Percentiles rank a stretch among this genome's conserved stretches.
Evolutionary conservation across 64 coral and sea anemone species (phyloP).

Genomic region (Actinia equina): DNA sequence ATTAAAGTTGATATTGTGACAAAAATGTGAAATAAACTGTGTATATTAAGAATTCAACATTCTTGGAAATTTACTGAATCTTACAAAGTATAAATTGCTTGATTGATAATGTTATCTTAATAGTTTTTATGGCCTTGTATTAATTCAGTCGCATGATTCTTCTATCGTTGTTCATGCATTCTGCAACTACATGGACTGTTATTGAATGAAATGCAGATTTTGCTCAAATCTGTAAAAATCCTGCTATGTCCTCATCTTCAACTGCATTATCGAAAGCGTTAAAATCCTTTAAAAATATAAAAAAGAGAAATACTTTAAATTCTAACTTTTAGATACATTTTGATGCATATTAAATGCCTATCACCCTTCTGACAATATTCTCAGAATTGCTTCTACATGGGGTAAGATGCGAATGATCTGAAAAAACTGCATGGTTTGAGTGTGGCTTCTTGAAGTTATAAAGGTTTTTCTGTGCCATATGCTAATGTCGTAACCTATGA

Average conservation of each 20-base stretch:
- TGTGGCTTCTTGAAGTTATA: too few relatives aligned
- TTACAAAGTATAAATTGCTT: constrained; percentile 2
- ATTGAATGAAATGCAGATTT: not conserved
- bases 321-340: not conserved
- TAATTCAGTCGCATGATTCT: not conserved
- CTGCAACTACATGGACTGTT: not conserved
- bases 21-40: not conserved
- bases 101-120: not conserved
- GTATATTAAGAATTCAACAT: not conserved
- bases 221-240: constrained; percentile 48
- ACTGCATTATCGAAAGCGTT: constrained; percentile 62
- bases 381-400: too few relatives aligned
- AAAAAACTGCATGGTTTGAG: too few relatives aligned
- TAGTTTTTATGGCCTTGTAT: not conserved
- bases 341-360: too few relatives aligned
- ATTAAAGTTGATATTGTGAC: not conserved
- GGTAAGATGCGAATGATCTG: too few relatives aligned
- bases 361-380: too few relatives aligned
- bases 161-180: not conserved
- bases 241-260: constrained; percentile 44
- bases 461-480: too few relatives aligned
- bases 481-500: too few relatives aligned
- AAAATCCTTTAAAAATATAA: constrained; percentile 46
- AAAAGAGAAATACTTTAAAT: not conserved
- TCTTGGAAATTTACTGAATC: not conserved